These are phyloP conservation scores for Thaleichthys pacificus DNA, from an alignment of 2,797 vertebrate genomes.

Conservation along the genomic window DNA sequence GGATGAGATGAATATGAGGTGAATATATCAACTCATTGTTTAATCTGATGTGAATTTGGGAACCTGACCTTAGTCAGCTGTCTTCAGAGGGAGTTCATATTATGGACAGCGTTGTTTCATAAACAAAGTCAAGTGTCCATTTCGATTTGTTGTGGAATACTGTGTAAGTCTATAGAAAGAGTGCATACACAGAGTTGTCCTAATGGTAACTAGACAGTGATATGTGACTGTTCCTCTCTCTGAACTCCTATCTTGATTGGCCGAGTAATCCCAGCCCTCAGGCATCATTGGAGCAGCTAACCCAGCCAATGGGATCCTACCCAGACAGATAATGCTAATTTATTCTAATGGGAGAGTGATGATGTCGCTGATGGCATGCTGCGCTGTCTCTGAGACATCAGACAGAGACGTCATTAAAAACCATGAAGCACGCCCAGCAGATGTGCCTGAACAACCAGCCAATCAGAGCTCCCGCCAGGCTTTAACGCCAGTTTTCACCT, in stretches of 20 bases:
- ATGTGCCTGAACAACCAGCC: constrained; percentile 59
- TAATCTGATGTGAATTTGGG: no score
- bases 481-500: constrained; percentile 20
- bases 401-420: constrained; percentile 65
- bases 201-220: constrained; percentile 57
- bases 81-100: constrained; percentile 45
- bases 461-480: constrained; percentile 41
- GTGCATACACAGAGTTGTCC: constrained; percentile 11
- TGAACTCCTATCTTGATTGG: constrained; percentile 37
- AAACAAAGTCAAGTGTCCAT: constrained; percentile 10
- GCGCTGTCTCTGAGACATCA: constrained; percentile 59
- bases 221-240: constrained; percentile 34
- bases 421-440: constrained; percentile 41
- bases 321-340: constrained; percentile 58
- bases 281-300: constrained; percentile 45
- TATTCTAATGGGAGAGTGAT: constrained; percentile 70
- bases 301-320: constrained; percentile 34
- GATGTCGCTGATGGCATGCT: constrained; percentile 57
- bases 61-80: constrained; percentile 1
- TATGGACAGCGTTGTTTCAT: no score
- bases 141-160: not conserved
- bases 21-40: no score
- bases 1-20: no score
- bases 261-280: constrained; percentile 37
- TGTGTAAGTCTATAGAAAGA: not conserved